phyloP scores from a whole-genome alignment of 1,140 invertebrate species.

The Cyphomyrmex costatus region DNA sequence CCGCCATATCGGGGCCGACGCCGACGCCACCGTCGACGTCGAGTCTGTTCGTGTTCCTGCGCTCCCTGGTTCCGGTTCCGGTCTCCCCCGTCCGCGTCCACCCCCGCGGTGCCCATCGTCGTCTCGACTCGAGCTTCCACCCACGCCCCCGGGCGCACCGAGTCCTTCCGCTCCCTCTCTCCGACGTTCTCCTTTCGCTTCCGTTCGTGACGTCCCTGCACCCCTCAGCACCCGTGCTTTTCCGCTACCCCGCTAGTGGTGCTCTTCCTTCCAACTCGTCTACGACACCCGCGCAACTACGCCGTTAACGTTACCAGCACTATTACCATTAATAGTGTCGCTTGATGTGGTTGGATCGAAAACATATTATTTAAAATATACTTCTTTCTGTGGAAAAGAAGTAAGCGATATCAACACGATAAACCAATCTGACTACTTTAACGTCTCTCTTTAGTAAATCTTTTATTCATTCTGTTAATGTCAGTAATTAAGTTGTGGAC shows the following conservation, averaged over 20 bases:
- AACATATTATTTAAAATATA: conserved; percentile 40
- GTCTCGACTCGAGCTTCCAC: conserved; percentile 78
- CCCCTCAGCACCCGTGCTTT: conserved; percentile 8
- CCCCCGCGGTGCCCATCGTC: conserved; percentile 70
- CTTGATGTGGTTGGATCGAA: conserved; percentile 48
- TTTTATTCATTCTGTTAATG: background rate
- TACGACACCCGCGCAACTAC: conserved; percentile 21
- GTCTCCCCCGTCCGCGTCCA: conserved; percentile 69
- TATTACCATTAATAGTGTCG: conserved; percentile 52
- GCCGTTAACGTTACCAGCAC: conserved; percentile 25
- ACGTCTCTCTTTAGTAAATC: background rate
- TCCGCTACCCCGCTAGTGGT: conserved; percentile 24
- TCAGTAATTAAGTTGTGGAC: background rate
- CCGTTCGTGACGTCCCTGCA: conserved; percentile 63
- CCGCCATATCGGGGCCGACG: conserved; percentile 84
- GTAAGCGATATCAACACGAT: background rate
- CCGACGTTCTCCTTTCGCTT: conserved; percentile 74
- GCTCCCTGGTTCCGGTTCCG: conserved; percentile 73
- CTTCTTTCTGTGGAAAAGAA: background rate
- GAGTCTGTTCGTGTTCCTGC: conserved; percentile 75
- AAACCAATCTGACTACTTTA: background rate
- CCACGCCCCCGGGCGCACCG: conserved; percentile 66
- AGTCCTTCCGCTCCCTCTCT: conserved; percentile 75
- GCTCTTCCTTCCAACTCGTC: conserved; percentile 51
- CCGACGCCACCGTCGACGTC: conserved; percentile 72